Base-by-base conservation (phyloP, 2,797 vertebrate genomes). In the Catamblyrhynchus diadema region DNA sequence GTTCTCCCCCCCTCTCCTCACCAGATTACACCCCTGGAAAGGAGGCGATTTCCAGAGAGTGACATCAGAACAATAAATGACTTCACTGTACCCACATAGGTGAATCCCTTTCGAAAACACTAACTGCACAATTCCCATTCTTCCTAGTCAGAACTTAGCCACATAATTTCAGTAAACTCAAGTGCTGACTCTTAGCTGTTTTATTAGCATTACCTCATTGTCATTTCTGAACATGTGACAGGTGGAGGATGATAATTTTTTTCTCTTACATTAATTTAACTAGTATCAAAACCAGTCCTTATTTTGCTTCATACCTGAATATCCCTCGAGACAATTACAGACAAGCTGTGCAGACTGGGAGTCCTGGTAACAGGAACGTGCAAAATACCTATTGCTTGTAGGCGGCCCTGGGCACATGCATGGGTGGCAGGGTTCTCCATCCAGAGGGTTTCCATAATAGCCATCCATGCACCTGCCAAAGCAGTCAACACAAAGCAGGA, bases 391-490 rank as follows among this genome's bases (percentile, higher is more conserved):
- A 28, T 96, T 96, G 37, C 98, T 99, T 33, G 92, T 96, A 90
- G 97, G 95, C 59, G 95, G 8, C 16, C 98, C 98, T 27, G 99
- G 99, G 93, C 99, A 99, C 59, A 95, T 95, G 89, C 99, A 99
- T 14, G 98, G 98, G 71, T 6, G 94, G 87, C 99, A 99, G 65
- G 98, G 91, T 20, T 98, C 95, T 85, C 97, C 83, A 7, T 92
- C 94, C 75, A 92, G 80, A 13, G 98, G 98, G 72, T 98, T 97
- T 80, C 98, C 98, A 78, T 98, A 97, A 96, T 98, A 99, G 92
- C 98, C 98, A 33, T 98, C 93, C 41, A 97, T 28, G 94, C 99
- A 99, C 92, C 99, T 99, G 96, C 83, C 94, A 97, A 96, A 91
- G 59, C 42, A 96, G 86, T 75, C 37, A 35, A 70, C 77, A 92